A percentile compares a stretch with the other conserved stretches of the same genome.
Conservation (phyloP, 2,888 invertebrate genomes). For the Periphyllus acericola region DNA sequence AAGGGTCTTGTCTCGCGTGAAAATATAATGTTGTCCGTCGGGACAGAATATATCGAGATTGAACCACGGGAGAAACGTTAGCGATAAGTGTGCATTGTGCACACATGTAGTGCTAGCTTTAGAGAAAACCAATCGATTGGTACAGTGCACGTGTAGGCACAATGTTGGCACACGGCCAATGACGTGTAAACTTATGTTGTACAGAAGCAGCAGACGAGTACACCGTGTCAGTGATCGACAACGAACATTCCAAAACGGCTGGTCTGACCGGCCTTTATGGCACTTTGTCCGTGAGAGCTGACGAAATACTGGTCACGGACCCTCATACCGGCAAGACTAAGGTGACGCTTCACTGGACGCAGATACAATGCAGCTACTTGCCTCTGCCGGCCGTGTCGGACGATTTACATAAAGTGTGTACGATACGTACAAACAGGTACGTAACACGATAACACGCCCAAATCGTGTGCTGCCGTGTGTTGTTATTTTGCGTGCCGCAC, state of each 20-base stretch:
- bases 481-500: neutral
- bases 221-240: constrained; percentile 74
- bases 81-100: too few species aligned
- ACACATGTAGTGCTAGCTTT: too few species aligned
- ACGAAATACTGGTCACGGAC: constrained; percentile 72
- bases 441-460: constrained; percentile 66
- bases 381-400: constrained; percentile 68
- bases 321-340: constrained; percentile 69
- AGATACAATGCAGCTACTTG: constrained; percentile 68
- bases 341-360: constrained; percentile 73
- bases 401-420: constrained; percentile 73
- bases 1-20: too few species aligned
- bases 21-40: too few species aligned
- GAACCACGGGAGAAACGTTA: too few species aligned
- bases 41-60: too few species aligned
- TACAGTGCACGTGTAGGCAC: too few species aligned
- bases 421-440: constrained; percentile 75
- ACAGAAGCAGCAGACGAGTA: constrained; percentile 66
- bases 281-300: constrained; percentile 70
- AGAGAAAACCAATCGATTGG: too few species aligned
- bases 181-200: neutral
- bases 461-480: neutral
- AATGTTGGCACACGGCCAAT: too few species aligned
- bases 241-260: constrained; percentile 73
- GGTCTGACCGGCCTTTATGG: constrained; percentile 73